These are phyloP conservation scores for Seriola dumerili DNA, from an alignment of 2,113 vertebrate genomes.

Conservation along the genomic window DNA sequence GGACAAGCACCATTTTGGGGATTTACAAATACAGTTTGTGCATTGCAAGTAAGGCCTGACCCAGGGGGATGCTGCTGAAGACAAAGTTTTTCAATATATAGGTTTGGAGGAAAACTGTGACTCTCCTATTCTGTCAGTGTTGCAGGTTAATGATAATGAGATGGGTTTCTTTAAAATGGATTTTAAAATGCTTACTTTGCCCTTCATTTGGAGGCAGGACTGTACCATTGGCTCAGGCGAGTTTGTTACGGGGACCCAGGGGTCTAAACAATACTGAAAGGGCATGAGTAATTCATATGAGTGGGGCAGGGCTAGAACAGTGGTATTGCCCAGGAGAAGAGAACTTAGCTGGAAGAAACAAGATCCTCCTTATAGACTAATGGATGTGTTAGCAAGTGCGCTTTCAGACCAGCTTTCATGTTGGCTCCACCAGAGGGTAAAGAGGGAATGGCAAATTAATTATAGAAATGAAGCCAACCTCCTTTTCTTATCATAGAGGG, in stretches of 20 bases:
- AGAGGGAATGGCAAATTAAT: constrained; percentile 82
- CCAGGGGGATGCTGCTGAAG: constrained; percentile 29
- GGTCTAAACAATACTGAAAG: constrained; percentile 71
- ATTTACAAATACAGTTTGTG: constrained; percentile 48
- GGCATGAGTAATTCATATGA: constrained; percentile 71
- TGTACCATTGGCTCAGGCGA: constrained; percentile 59
- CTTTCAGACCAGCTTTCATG: constrained; percentile 85
- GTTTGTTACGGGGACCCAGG: constrained; percentile 64
- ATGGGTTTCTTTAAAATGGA: constrained; percentile 35
- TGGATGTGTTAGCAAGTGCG: constrained; percentile 76
- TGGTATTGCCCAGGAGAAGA: constrained; percentile 73
- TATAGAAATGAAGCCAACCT: constrained; percentile 80
- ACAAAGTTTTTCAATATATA: neutral
- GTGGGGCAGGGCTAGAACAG: constrained; percentile 54
- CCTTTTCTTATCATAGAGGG: constrained; percentile 78
- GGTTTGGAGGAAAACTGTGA: neutral
- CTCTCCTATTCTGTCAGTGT: constrained; percentile 25
- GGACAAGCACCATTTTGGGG: constrained; percentile 63
- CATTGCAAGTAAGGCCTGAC: constrained; percentile 64
- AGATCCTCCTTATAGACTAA: constrained; percentile 83
- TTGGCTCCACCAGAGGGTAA: constrained; percentile 82
- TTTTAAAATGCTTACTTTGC: constrained; percentile 71
- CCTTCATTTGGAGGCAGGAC: constrained; percentile 63
- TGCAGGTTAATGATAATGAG: constrained; percentile 56
- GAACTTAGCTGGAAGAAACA: constrained; percentile 79